Conservation (phyloP, 2,888 invertebrate species). For the Brachynemurus nebulosus region DNA sequence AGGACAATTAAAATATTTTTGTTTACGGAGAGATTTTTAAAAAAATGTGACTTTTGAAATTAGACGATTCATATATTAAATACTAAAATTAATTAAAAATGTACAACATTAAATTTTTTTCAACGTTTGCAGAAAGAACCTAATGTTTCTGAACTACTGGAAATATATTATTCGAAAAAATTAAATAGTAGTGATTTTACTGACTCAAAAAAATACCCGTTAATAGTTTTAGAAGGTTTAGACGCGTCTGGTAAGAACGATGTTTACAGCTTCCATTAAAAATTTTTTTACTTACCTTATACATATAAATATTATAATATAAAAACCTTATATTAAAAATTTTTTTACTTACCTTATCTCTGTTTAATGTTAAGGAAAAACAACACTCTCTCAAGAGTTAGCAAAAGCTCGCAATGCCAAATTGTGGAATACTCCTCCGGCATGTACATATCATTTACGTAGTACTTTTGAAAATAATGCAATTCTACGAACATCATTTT, state of each 20-base stretch:
- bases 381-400: conserved; percentile 27
- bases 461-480: conserved; percentile 26
- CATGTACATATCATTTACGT: conserved; percentile 26
- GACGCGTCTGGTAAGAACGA: conserved; percentile 31
- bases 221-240: conserved; percentile 34
- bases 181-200: neutral
- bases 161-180: neutral
- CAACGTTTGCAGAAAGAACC: neutral
- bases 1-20: no score
- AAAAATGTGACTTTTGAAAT: no score
- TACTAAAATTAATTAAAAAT: no score
- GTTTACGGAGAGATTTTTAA: no score
- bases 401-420: conserved; percentile 25
- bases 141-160: neutral
- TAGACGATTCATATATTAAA: no score
- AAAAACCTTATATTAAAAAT: neutral
- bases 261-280: neutral
- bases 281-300: conserved; percentile 2
- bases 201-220: conserved; percentile 25
- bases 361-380: conserved; percentile 28
- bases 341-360: neutral
- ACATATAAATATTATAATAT: conserved; percentile 4
- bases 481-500: conserved; percentile 29
- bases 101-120: no score
- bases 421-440: conserved; percentile 29